Conservation (phyloP, 2,113 vertebrate species). For the Acanthochromis polyacanthus region DNA sequence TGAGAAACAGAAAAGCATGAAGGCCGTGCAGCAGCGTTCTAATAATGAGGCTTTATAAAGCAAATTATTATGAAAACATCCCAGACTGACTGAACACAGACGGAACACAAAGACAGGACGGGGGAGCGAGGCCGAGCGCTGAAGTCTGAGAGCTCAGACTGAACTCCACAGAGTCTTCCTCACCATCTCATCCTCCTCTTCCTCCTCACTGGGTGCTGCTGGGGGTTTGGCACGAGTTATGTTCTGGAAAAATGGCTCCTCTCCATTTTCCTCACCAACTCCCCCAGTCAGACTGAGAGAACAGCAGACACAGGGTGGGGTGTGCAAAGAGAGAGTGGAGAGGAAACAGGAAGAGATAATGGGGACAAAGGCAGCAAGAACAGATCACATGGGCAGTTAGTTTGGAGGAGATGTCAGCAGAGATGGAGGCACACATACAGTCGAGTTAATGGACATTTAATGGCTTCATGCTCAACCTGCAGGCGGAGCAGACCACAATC, state of each 20-base stretch:
- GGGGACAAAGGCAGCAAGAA: background rate
- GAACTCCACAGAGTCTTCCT: slow-evolving; percentile 69
- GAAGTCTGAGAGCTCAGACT: slow-evolving; percentile 10
- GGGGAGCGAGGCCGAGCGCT: background rate
- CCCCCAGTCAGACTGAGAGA: slow-evolving; percentile 76
- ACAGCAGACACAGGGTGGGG: slow-evolving; percentile 21
- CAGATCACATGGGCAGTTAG: slow-evolving; percentile 9
- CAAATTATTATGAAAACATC: no score
- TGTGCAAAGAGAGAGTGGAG: background rate
- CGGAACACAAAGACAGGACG: background rate
- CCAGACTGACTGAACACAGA: background rate
- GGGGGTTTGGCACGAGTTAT: slow-evolving; percentile 60
- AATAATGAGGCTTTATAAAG: no score
- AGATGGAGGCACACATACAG: background rate
- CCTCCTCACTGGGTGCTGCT: slow-evolving; percentile 78
- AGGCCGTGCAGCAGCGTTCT: no score
- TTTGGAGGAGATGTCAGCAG: slow-evolving; percentile 8
- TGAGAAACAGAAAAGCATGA: background rate
- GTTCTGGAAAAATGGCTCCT: slow-evolving; percentile 75
- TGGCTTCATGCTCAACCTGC: no score
- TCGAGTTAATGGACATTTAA: no score
- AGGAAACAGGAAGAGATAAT: background rate
- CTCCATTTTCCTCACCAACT: slow-evolving; percentile 73
- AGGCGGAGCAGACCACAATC: no score
- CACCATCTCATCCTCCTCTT: slow-evolving; percentile 97